phyloP scores from a whole-genome alignment of 2,888 invertebrate species.

The Drosophila sordidapex region DNA sequence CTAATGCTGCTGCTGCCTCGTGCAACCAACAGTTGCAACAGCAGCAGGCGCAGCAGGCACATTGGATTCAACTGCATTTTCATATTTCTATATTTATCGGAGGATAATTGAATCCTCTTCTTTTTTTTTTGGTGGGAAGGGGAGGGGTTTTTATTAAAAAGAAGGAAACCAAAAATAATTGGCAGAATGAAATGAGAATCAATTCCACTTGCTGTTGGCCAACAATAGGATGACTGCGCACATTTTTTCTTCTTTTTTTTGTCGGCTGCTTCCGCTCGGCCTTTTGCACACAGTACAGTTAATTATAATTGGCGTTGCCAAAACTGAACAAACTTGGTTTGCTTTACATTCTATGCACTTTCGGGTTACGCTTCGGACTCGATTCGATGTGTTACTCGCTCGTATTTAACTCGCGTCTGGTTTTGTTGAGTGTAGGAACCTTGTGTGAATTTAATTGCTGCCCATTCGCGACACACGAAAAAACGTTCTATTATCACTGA shows the following conservation, averaged over 20 bases:
- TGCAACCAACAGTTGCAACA: slow-evolving; percentile 3
- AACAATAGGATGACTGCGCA: slow-evolving; percentile 62
- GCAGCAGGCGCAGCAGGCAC: slow-evolving; percentile 41
- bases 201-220: slow-evolving; percentile 63
- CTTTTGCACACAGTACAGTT: slow-evolving; percentile 37
- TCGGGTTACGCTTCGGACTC: slow-evolving; percentile 14
- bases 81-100: slow-evolving; percentile 1
- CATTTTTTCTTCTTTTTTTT: slow-evolving; percentile 54
- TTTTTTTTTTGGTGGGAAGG: not conserved
- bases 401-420: slow-evolving; percentile 12
- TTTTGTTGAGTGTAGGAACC: slow-evolving; percentile 43
- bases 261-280: slow-evolving; percentile 36
- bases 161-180: slow-evolving; percentile 19
- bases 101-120: slow-evolving; percentile 3
- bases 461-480: slow-evolving; percentile 41
- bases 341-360: slow-evolving; percentile 43
- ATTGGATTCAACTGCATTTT: slow-evolving; percentile 37
- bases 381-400: slow-evolving; percentile 23
- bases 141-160: slow-evolving; percentile 7
- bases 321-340: slow-evolving; percentile 11
- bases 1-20: slow-evolving; percentile 2
- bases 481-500: slow-evolving; percentile 48
- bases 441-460: slow-evolving; percentile 45
- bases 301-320: slow-evolving; percentile 57
- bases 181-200: slow-evolving; percentile 65